Base-by-base conservation (phyloP, 2,113 vertebrate genomes). In the Pseudonaja textilis region DNA sequence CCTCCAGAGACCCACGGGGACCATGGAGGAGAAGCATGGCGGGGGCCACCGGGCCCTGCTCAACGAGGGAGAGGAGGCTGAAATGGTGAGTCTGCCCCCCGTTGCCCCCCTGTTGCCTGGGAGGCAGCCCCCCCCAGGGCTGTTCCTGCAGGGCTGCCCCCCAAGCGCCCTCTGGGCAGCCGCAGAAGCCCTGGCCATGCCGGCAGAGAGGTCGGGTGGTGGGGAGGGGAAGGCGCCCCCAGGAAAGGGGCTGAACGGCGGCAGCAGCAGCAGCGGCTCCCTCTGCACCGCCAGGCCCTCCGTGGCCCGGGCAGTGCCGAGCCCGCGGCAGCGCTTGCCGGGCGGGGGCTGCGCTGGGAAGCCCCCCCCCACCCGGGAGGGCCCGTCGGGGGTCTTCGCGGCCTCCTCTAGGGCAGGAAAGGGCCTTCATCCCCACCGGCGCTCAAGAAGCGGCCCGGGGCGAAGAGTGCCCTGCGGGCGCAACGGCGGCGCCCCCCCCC, bases 11-110 rank as follows among this genome's bases (percentile, higher is more conserved):
- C 45, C 45, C 8, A 1, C 11, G n/a, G 34, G 90, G 95, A 20
- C 29, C 93, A 97, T 97, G 97, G 97, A 94, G 93, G 94, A 96
- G 81, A 89, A 86, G 61, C 93, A 93, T 92, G 95, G 94, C 55
- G 95, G 95, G 92, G 95, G 59, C 89, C 97, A 98, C 85, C 96
- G 96, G 45, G 97, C 97, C 69, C 92, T 97, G 89, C 98, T 98
- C 96, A 98, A 97, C 92, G 93, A 97, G 95, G 98, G 98, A 95
- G 97, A 98, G 91, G 98, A 98, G 87, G 97, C 98, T 90, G 98
- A 98, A 93, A 97, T 98, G 98, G 98, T 98, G 96, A 98, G 98
- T 55, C 61, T 92, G 89, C 4, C 18, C 20, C 10, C 9, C 57
- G 3, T 59, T 7, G 10, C 45, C 18, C 39, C 39, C 47, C 69